Evolutionary conservation across 2,113 vertebrate genomes (phyloP).

Genomic region (Siniperca knerii): DNA sequence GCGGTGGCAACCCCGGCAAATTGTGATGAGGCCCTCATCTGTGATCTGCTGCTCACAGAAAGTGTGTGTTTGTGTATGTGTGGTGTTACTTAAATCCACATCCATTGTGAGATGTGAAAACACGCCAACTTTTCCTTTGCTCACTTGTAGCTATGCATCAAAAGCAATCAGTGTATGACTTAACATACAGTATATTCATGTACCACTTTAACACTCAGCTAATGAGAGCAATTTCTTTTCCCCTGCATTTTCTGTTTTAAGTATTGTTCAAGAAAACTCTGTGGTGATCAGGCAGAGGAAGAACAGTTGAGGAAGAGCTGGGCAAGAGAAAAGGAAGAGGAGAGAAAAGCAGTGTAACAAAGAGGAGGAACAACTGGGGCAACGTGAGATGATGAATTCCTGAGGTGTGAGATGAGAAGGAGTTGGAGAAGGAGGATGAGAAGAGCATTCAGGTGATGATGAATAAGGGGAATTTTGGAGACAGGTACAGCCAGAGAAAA

Average conservation of each 20-base stretch:
- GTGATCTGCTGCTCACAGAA: constrained; percentile 93
- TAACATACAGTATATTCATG: background rate
- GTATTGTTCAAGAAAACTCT: background rate
- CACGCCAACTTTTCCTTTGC: background rate
- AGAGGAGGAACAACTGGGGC: background rate
- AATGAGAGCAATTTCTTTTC: background rate
- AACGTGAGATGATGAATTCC: background rate
- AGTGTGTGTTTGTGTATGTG: background rate
- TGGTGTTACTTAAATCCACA: background rate
- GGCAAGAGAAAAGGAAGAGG: background rate
- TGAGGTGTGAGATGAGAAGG: constrained; percentile 21
- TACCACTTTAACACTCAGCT: background rate
- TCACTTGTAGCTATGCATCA: background rate
- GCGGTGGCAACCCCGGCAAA: constrained; percentile 97
- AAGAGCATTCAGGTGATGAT: background rate
- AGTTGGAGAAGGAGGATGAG: background rate
- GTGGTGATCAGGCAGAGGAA: background rate
- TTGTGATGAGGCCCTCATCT: constrained; percentile 98
- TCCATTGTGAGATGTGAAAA: background rate
- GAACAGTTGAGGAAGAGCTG: constrained; percentile 11
- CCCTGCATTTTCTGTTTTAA: background rate
- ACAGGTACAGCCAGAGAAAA: constrained; percentile 6
- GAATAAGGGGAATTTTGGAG: background rate
- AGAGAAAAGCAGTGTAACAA: background rate
- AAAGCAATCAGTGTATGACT: background rate